Percentiles rank a stretch among this genome's conserved stretches.
Evolutionary conservation across 1,140 invertebrate species (phyloP).

Genomic region (Lamellibrachia luymesi): DNA sequence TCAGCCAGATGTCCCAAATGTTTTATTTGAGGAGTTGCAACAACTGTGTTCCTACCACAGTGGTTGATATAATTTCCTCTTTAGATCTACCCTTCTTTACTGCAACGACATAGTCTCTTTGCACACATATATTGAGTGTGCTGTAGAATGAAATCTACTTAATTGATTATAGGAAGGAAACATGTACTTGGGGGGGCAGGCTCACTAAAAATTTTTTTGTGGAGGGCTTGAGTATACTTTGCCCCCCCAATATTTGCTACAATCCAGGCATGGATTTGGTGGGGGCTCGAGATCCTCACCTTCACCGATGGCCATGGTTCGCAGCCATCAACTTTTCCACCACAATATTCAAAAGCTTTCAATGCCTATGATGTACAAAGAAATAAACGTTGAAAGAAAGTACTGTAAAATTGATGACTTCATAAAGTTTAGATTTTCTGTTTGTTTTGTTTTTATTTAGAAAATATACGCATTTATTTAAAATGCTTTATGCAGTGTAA

Average conservation of each 20-base stretch:
- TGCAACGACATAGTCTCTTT: neutral
- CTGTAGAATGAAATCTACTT: neutral
- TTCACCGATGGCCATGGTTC: too few species aligned
- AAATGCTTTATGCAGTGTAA: neutral
- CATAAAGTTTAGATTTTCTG: too few species aligned
- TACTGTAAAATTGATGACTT: too few species aligned
- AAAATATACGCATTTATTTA: neutral
- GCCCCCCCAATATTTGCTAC: too few species aligned
- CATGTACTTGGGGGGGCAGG: neutral
- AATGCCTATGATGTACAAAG: too few species aligned
- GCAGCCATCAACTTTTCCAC: too few species aligned
- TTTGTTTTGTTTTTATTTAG: neutral
- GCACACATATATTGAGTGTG: neutral
- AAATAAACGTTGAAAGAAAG: too few species aligned
- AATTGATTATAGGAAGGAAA: neutral
- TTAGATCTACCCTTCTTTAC: neutral
- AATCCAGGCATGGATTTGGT: too few species aligned
- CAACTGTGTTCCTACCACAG: neutral
- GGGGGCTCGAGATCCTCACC: too few species aligned
- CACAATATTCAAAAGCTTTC: too few species aligned
- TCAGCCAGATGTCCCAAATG: neutral
- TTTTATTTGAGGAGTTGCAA: neutral
- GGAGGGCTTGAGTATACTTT: too few species aligned
- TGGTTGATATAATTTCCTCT: neutral
- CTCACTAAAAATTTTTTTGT: neutral